Conservation (phyloP, 2,888 invertebrate species). For the Tillus elongatus region DNA sequence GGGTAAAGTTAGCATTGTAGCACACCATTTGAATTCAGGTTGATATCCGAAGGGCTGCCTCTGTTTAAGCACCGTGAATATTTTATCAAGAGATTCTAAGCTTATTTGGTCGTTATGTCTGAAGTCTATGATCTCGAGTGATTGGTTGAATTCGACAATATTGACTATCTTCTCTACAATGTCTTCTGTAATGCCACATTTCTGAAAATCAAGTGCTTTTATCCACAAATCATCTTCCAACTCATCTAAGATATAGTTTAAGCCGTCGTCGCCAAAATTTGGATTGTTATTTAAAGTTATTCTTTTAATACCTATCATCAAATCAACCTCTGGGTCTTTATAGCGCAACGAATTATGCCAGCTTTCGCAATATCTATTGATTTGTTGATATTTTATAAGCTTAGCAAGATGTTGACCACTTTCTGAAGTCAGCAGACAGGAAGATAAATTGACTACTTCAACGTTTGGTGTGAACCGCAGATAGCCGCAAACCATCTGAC, state of each 20-base stretch:
- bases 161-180: constrained; percentile 50
- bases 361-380: constrained; percentile 63
- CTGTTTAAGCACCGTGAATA: constrained; percentile 33
- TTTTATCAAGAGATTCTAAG: constrained; percentile 29
- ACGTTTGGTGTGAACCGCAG: constrained; percentile 59
- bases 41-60: constrained; percentile 30
- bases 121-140: constrained; percentile 60
- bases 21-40: constrained; percentile 37
- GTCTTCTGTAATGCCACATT: constrained; percentile 61
- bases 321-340: constrained; percentile 59
- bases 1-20: constrained; percentile 26
- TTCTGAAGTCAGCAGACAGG: constrained; percentile 55
- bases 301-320: constrained; percentile 63
- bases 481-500: constrained; percentile 58
- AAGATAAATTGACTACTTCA: constrained; percentile 57
- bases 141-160: constrained; percentile 54
- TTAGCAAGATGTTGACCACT: constrained; percentile 59
- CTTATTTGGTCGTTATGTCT: constrained; percentile 47
- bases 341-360: constrained; percentile 77
- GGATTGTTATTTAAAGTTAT: constrained; percentile 63
- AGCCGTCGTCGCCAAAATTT: constrained; percentile 56
- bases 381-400: constrained; percentile 49
- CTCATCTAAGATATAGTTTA: constrained; percentile 53
- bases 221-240: constrained; percentile 73
- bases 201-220: constrained; percentile 68